Base-by-base conservation (phyloP, 2,113 vertebrate genomes). In the Rhea americana region DNA sequence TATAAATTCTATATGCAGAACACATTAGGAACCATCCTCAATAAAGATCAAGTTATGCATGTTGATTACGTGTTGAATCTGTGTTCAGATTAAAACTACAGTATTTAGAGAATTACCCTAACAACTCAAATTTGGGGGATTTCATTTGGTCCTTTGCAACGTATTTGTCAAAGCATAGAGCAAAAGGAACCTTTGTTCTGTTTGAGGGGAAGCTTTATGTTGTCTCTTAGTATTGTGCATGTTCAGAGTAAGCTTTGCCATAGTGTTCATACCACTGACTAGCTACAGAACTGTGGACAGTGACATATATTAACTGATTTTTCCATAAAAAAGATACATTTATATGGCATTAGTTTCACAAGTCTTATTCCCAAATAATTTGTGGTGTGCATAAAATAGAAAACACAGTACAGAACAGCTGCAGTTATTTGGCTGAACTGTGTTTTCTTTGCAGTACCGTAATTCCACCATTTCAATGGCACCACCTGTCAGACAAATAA, bases 1-100 rank as follows among this genome's bases (percentile, higher is more conserved):
- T 95, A 96, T 94, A 90, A 95, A 95, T 96, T 97, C 87, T 91
- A 53, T 76, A 88, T 68, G 59, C n/a, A 39, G 71, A 93, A 81
- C 32, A 65, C 87, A 85, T 79, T 93, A 93, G 85, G 70, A 94
- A 68, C 47, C 72, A 63, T 91, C 73, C 66, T 79, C 81, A 82
- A 75, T 93, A 94, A 84, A 91, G 63, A 79, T 43, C 15, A n/a
- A 26, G 13, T 16, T 91, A 22, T 85, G 24, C 48, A 35, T 10
- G 10, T 88, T 87, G 41, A 53, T 92, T 79, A 78, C 65, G 37
- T 91, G 43, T 48, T 94, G 74, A 81, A 65, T 30, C 22, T n/a
- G 2, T 7, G 15, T 25, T n/a, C 7, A 53, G 21, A 26, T 24
- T 35, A 90, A 94, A 87, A 72, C 68, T 93, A 6, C 28, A 37